Evolutionary conservation across 2,888 invertebrate species (phyloP), one percentile per base, ranked within the genome.

Genomic region (Noctuana brunneofusca): DNA sequence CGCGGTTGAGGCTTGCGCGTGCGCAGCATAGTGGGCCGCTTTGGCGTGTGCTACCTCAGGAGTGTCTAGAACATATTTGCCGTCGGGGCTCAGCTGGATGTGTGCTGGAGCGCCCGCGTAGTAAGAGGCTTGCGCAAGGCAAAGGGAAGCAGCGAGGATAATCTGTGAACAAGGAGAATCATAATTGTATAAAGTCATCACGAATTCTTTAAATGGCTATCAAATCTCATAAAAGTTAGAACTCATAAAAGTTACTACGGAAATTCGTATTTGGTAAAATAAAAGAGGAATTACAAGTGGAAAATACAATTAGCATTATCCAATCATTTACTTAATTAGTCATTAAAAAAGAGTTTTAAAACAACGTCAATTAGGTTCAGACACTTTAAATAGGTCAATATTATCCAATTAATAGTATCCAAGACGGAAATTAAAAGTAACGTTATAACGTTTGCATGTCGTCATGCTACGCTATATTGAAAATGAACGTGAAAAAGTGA

Each of bases 41-140:
- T 87, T 89, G 2, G 92, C 92, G 80, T 92, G 92, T 14, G 92
- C 89, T 3, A 92, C 92, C 71, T 92, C 92, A 1, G 92, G 92
- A 11, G 92, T 92, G 76, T 94, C 94, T 46, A 94, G 72, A 41
- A 92, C 71, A 74, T 85, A 83, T 66, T 91, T 87, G 77, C 92
- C 92, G 69, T 94, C 94, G 1, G 84, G 80, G 68, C 89, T 91
- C 4, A 92, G 84, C 68, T 89, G 88, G 68, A 92, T 73, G 70
- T 80, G 89, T 20, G 89, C 92, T 69, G 85, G 92, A 64, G 87
- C 89, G 70, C 84, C 92, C 68, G 83, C 88, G 87, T 84, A 92
- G 80, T 87, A 92, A n/a, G 92, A 92, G 58, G 92, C 92, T 73
- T 92, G 86, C 66, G 93, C 93, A 73, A 89, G 78, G 87, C 91